Conservation (phyloP, 2,888 invertebrate genomes). For the Adelognathus sp. region DNA sequence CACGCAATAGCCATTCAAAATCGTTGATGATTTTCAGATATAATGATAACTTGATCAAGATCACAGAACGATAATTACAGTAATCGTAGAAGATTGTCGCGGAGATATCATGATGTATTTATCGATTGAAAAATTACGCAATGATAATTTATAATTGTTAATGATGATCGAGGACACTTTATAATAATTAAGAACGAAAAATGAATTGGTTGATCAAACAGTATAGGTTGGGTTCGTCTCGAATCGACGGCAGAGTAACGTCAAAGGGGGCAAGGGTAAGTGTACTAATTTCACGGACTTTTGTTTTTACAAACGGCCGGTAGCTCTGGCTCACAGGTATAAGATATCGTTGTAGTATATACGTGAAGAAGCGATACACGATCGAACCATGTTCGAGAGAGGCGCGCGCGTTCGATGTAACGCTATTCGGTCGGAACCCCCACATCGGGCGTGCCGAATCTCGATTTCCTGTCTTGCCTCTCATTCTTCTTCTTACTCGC, state of each 20-base stretch:
- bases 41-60: too few species aligned
- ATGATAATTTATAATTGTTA: too few species aligned
- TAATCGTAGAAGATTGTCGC: too few species aligned
- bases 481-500: slow-evolving; percentile 14
- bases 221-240: not conserved
- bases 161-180: too few species aligned
- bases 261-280: slow-evolving; percentile 33
- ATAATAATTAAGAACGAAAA: not conserved
- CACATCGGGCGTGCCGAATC: slow-evolving; percentile 69
- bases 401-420: slow-evolving; percentile 47
- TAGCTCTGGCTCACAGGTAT: not conserved
- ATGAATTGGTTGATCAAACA: not conserved
- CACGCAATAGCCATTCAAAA: too few species aligned
- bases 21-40: too few species aligned
- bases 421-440: slow-evolving; percentile 67
- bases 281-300: slow-evolving; percentile 56
- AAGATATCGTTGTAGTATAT: not conserved
- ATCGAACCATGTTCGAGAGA: slow-evolving; percentile 44
- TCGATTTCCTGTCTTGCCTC: slow-evolving; percentile 65
- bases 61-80: too few species aligned
- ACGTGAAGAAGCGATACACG: slow-evolving; percentile 33
- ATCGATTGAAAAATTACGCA: too few species aligned
- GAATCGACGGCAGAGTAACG: not conserved
- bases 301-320: slow-evolving; percentile 12
- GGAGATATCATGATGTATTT: too few species aligned